phyloP scores from a whole-genome alignment of 2,888 invertebrate genomes.

The Cryptus viduatorius region DNA sequence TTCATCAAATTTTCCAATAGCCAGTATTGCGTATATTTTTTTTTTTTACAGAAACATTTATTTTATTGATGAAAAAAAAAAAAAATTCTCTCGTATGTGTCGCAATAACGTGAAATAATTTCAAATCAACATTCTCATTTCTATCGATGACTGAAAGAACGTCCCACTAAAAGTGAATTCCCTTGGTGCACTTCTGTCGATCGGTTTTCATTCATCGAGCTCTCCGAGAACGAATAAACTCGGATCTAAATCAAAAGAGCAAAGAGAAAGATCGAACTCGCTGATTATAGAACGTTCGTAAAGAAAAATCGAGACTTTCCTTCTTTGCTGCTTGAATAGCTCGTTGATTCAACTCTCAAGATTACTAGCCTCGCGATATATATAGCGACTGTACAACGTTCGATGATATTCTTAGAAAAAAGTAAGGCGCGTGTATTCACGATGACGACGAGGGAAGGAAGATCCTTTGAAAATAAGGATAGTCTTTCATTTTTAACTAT shows the following conservation, averaged over 20 bases:
- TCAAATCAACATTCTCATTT: neutral
- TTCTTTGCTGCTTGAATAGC: slow-evolving; percentile 51
- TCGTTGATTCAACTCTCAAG: slow-evolving; percentile 54
- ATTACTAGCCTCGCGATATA: slow-evolving; percentile 47
- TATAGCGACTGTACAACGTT: neutral
- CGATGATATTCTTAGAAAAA: slow-evolving; percentile 45
- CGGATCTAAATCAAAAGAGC: slow-evolving; percentile 16
- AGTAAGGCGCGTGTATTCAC: slow-evolving; percentile 17
- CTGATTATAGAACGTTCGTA: neutral
- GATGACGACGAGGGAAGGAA: slow-evolving; percentile 12
- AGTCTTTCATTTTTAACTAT: neutral
- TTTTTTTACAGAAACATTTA: too few species aligned
- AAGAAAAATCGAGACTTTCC: slow-evolving; percentile 11
- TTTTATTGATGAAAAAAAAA: too few species aligned
- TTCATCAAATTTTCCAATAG: too few species aligned
- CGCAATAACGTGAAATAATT: slow-evolving; percentile 1
- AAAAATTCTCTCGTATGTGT: neutral
- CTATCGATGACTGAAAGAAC: slow-evolving; percentile 3
- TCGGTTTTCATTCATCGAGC: neutral
- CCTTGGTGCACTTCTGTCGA: slow-evolving; percentile 5
- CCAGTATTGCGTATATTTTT: too few species aligned
- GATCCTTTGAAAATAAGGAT: neutral
- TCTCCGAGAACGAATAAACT: neutral
- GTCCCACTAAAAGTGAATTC: neutral
- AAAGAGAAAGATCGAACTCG: neutral